Evolutionary conservation across 2,888 invertebrate species (phyloP).

Genomic region (Caenorhabditis sinica): DNA sequence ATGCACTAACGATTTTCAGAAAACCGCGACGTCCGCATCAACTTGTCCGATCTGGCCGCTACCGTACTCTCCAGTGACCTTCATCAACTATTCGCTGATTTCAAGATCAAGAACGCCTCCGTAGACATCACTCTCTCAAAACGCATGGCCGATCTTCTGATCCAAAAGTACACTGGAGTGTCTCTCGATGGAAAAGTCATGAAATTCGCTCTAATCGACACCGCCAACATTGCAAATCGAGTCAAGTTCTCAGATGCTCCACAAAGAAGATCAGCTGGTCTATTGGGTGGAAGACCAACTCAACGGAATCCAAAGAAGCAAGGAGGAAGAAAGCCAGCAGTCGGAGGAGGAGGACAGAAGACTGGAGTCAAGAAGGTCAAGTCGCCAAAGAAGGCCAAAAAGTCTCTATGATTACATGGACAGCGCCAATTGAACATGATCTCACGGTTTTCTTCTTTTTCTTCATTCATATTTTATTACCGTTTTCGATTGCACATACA

Average conservation of each 20-base stretch:
- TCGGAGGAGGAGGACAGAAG: neutral
- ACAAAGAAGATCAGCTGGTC: neutral
- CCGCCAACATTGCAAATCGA: slow-evolving; percentile 19
- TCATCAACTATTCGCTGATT: slow-evolving; percentile 67
- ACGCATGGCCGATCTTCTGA: slow-evolving; percentile 52
- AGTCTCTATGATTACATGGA: slow-evolving; percentile 53
- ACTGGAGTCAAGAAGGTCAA: slow-evolving; percentile 11
- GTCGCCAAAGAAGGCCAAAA: slow-evolving; percentile 17
- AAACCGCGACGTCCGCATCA: slow-evolving; percentile 61
- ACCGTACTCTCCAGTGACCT: slow-evolving; percentile 64
- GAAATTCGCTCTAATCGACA: slow-evolving; percentile 35
- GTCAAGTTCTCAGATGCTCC: slow-evolving; percentile 30
- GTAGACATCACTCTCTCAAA: slow-evolving; percentile 67
- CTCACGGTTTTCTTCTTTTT: neutral
- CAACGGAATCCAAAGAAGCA: slow-evolving; percentile 12
- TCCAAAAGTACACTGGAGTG: slow-evolving; percentile 67
- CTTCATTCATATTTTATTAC: neutral
- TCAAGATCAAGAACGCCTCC: slow-evolving; percentile 59
- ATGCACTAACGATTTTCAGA: slow-evolving; percentile 22
- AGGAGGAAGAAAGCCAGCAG: slow-evolving; percentile 5
- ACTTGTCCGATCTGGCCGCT: slow-evolving; percentile 67
- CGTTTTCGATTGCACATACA: neutral
- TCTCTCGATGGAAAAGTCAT: slow-evolving; percentile 57
- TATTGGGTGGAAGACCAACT: neutral
- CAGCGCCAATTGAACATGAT: neutral